These are phyloP conservation scores for Cepaea nemoralis DNA, from an alignment of 1,140 invertebrate species.

Conservation along the genomic window DNA sequence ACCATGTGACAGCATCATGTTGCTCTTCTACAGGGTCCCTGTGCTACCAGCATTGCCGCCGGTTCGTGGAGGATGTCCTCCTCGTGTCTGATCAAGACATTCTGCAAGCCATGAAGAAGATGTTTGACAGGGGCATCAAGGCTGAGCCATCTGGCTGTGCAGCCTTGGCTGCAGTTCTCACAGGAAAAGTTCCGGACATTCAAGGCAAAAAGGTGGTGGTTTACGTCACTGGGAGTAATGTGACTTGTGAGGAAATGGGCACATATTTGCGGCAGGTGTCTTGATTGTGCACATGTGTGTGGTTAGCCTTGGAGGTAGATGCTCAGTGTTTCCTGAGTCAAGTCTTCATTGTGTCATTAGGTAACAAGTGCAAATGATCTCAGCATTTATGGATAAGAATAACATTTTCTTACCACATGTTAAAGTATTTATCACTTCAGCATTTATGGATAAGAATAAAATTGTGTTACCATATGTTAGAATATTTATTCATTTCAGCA, in stretches of 20 bases:
- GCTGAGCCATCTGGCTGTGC: conserved; percentile 68
- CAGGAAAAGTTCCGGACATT: conserved; percentile 58
- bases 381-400: neutral
- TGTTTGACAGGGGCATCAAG: conserved; percentile 64
- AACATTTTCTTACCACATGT: no score
- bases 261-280: conserved; percentile 35
- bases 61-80: conserved; percentile 62
- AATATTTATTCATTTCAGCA: no score
- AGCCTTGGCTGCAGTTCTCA: conserved; percentile 62
- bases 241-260: conserved; percentile 58
- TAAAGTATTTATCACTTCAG: no score
- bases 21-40: conserved; percentile 51
- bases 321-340: no score
- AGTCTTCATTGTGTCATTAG: no score
- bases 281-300: conserved; percentile 11
- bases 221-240: conserved; percentile 64
- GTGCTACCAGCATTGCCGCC: conserved; percentile 59
- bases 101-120: conserved; percentile 49
- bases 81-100: conserved; percentile 66
- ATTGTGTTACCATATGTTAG: no score
- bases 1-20: neutral
- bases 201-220: conserved; percentile 63
- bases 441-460: no score
- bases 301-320: no score
- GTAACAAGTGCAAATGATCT: no score